Evolutionary conservation across 1,140 invertebrate genomes (phyloP), one percentile per base, ranked within the genome.

Genomic region (Argopecten irradians): DNA sequence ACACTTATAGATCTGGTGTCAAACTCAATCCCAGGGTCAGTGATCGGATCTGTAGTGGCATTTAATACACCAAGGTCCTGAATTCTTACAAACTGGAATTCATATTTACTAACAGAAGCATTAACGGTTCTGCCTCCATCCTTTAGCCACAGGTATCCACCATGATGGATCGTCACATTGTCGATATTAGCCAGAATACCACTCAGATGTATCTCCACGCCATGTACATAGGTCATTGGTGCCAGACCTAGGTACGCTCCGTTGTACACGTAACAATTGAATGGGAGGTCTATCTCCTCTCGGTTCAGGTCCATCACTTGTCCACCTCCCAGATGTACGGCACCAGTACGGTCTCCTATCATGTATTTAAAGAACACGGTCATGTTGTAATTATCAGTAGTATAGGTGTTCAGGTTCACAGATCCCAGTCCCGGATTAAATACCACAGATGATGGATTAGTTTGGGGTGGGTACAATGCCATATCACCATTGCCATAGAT

Each of bases 341-440:
- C 87, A 7, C 93, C 93, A 16, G 90, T 93, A 32, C 93, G 84
- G 86, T 94, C 93, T 14, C 93, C 93, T 71, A 94, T 94, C 93
- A 94, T 94, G 89, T 93, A 93, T 85, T 92, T 93, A 89, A 93
- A 94, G 87, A 93, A 93, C 34, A 94, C 46, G 11, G 89, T 92
- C 28, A 94, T 90, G 88, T 92, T 92, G 34, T 92, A 92, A 39
- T 89, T 89, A 34, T 85, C 35, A 8, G 43, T 55, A 35, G 83
- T 16, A n/a, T 34, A 34, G 2, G 39, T 7, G 22, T 82, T 82
- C 8, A 39, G 33, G 34, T 34, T 34, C 13, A 71, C 33, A 71
- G 86, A 71, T 55, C 88, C 88, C 7, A 82, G 71, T 0, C 39
- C 83, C 13, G 85, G 84, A 33, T 46, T 32, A 84, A 83, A 55